Evolutionary conservation across 2,113 vertebrate species (phyloP), one percentile per base, ranked within the genome.

Genomic region (Paracanthobrama guichenoti): DNA sequence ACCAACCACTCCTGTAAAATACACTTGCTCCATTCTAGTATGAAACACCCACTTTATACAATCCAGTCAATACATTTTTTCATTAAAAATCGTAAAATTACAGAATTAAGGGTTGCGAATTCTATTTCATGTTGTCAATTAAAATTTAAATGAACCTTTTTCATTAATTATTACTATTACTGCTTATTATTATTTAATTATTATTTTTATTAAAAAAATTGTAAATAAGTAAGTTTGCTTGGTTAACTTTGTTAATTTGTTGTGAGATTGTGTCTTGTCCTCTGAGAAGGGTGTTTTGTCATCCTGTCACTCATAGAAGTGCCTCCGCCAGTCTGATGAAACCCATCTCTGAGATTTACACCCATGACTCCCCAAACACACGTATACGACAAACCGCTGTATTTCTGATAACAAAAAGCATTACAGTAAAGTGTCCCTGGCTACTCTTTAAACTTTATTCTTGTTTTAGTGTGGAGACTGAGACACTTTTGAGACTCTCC

Each of bases 391-490:
- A 78, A 73, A 85, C 86, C 28, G 81, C 69, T 87, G 82, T 89
- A 73, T 87, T 85, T 88, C 76, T 84, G 67, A 71, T 80, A 81
- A 48, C 82, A 88, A 90, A 88, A 87, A 84, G 88, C 87, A 82
- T 82, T 77, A 88, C 84, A 89, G 82, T 92, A 91, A 88, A 84
- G 84, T 24, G 91, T 91, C 92, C 89, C 92, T 90, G 82, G 90
- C 71, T 89, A 87, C 86, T 55, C 75, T 87, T 93, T 88, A 93
- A 91, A 90, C 84, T 79, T 9, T 83, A 69, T 84, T 84, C 73
- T 89, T 83, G 87, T 92, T 93, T 92, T 67, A 59, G 16, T 80
- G n/a, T 79, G 74, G 55, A 79, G 50, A 57, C 28, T 35, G 57
- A 39, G 46, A 44, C 44, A 69, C 24, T 77, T 59, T 67, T 57